These are phyloP conservation scores for Stomorhina lunata DNA, from an alignment of 2,888 invertebrate species.

Conservation along the genomic window DNA sequence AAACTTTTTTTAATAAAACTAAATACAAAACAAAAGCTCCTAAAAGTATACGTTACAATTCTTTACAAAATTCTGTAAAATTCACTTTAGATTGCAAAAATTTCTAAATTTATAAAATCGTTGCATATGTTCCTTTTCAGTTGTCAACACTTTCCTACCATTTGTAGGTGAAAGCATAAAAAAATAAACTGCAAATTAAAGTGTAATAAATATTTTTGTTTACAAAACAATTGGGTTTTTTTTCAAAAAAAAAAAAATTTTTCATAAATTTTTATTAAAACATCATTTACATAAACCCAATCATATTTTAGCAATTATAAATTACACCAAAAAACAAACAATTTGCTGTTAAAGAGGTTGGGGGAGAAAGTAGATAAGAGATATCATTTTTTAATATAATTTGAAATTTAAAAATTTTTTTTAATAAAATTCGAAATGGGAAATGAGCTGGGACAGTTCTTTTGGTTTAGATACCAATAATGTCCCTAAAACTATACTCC, in stretches of 20 bases:
- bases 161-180: not conserved
- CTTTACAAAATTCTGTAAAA: too few relatives aligned
- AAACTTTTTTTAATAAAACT: too few relatives aligned
- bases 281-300: constrained; percentile 30
- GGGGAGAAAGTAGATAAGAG: not conserved
- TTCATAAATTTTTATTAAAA: constrained; percentile 16
- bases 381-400: not conserved
- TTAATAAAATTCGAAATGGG: too few relatives aligned
- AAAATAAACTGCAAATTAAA: not conserved
- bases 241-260: too few relatives aligned
- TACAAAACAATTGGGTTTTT: not conserved
- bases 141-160: not conserved
- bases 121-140: not conserved
- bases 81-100: too few relatives aligned
- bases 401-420: too few relatives aligned
- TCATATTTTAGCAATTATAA: constrained; percentile 34
- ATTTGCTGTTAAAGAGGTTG: not conserved
- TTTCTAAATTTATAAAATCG: too few relatives aligned
- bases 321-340: not conserved
- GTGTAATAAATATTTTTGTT: constrained; percentile 7
- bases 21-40: too few relatives aligned
- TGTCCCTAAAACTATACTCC: too few relatives aligned
- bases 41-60: too few relatives aligned
- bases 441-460: too few relatives aligned
- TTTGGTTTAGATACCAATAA: too few relatives aligned